A percentile compares a stretch with the other conserved stretches of the same genome.
Conservation (phyloP, 2,888 invertebrate genomes). For the Parnassius apollo region DNA sequence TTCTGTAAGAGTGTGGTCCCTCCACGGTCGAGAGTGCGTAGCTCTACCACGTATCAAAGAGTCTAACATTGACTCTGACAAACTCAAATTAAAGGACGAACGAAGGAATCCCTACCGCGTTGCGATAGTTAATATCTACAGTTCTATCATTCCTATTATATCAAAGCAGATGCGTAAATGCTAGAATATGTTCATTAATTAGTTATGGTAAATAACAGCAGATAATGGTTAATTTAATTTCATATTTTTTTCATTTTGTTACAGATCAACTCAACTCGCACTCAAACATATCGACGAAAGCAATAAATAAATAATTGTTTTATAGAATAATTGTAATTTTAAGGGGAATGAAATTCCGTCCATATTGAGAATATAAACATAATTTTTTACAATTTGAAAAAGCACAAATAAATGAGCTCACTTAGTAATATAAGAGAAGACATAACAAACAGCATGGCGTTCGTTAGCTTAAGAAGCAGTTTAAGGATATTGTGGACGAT, state of each 20-base stretch:
- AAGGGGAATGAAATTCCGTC: constrained; percentile 53
- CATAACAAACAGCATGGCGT: constrained; percentile 57
- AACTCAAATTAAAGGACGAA: no score
- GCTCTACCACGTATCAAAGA: no score
- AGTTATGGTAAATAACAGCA: no score
- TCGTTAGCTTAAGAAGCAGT: constrained; percentile 55
- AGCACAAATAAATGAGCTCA: constrained; percentile 61
- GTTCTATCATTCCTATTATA: no score
- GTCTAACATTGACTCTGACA: no score
- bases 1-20: no score
- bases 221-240: no score
- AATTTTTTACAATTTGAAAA: constrained; percentile 53
- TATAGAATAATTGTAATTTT: constrained; percentile 48
- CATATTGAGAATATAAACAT: constrained; percentile 41
- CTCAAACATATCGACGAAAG: constrained; percentile 46
- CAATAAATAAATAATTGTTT: constrained; percentile 40
- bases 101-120: no score
- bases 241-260: constrained; percentile 48
- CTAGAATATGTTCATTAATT: no score
- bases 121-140: no score
- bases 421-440: constrained; percentile 43
- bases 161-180: no score
- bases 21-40: no score
- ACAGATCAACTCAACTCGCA: constrained; percentile 56
- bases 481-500: constrained; percentile 61